These are phyloP conservation scores for Bursaphelenchus mucronatus DNA, from an alignment of 1,140 invertebrate genomes.

Conservation along the genomic window DNA sequence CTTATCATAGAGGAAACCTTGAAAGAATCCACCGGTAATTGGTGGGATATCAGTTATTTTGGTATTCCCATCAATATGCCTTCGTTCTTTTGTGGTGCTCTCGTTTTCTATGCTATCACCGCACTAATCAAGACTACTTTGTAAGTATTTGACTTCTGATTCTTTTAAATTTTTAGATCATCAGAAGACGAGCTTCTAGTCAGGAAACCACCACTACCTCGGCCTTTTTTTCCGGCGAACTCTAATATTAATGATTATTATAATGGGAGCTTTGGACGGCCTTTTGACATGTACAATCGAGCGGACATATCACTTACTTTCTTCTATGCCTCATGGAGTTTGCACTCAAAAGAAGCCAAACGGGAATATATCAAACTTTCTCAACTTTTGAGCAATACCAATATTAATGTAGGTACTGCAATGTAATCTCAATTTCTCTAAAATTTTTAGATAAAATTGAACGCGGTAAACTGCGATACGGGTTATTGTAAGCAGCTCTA, in stretches of 20 bases:
- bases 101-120: too few species aligned
- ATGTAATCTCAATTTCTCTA: background rate
- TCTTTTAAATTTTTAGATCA: constrained; percentile 8
- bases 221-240: constrained; percentile 16
- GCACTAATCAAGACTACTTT: too few species aligned
- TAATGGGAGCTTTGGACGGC: constrained; percentile 21
- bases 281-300: constrained; percentile 7
- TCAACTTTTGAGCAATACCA: constrained; percentile 2
- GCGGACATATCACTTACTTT: constrained; percentile 34
- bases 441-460: constrained; percentile 35
- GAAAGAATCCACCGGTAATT: too few species aligned
- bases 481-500: constrained; percentile 34
- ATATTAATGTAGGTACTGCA: constrained; percentile 5
- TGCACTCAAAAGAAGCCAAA: constrained; percentile 39
- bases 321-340: constrained; percentile 44
- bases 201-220: constrained; percentile 8
- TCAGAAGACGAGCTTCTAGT: constrained; percentile 11
- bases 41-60: too few species aligned
- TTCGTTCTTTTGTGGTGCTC: too few species aligned
- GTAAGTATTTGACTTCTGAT: too few species aligned
- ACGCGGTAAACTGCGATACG: constrained; percentile 31
- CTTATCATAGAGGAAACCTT: too few species aligned
- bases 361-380: constrained; percentile 19
- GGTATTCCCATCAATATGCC: too few species aligned
- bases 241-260: constrained; percentile 22